Percentiles rank a stretch among this genome's conserved stretches.
phyloP scores from a whole-genome alignment of 2,113 vertebrate genomes.

The Sphyrna mokarran region DNA sequence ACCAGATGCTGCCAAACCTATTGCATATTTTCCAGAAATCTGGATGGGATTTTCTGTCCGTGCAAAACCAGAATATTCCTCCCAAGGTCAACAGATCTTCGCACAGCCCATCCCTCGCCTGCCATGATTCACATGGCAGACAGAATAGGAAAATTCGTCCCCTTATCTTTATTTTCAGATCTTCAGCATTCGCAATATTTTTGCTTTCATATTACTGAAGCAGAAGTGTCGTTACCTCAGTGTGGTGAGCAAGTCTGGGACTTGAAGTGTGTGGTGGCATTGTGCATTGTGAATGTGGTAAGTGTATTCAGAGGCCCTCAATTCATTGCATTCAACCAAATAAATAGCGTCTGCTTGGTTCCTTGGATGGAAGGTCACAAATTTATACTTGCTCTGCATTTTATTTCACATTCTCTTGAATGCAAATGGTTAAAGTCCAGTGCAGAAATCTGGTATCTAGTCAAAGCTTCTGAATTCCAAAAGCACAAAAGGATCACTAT shows the following conservation, averaged over 20 bases:
- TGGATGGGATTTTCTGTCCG: too few relatives aligned
- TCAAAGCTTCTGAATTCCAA: slow-evolving; percentile 26
- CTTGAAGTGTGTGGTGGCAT: background rate
- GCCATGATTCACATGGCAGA: too few relatives aligned
- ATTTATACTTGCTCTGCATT: background rate
- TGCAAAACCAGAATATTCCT: too few relatives aligned
- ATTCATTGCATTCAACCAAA: background rate
- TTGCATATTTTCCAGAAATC: too few relatives aligned
- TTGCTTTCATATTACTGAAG: too few relatives aligned
- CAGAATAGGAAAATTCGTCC: too few relatives aligned
- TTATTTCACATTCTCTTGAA: background rate
- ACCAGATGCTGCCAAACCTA: too few relatives aligned
- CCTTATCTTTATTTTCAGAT: too few relatives aligned
- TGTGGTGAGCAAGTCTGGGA: background rate
- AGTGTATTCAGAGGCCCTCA: background rate
- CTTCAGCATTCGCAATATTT: too few relatives aligned
- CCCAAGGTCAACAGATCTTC: too few relatives aligned
- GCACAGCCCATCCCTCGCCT: too few relatives aligned
- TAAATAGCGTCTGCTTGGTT: background rate
- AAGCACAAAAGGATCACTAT: slow-evolving; percentile 27
- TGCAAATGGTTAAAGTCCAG: slow-evolving; percentile 11
- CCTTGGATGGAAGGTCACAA: background rate
- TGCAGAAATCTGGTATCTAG: slow-evolving; percentile 13
- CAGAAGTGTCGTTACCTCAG: background rate
- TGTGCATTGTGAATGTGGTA: background rate